These are phyloP conservation scores for Busseola fusca DNA, from an alignment of 2,888 invertebrate species.

Conservation along the genomic window DNA sequence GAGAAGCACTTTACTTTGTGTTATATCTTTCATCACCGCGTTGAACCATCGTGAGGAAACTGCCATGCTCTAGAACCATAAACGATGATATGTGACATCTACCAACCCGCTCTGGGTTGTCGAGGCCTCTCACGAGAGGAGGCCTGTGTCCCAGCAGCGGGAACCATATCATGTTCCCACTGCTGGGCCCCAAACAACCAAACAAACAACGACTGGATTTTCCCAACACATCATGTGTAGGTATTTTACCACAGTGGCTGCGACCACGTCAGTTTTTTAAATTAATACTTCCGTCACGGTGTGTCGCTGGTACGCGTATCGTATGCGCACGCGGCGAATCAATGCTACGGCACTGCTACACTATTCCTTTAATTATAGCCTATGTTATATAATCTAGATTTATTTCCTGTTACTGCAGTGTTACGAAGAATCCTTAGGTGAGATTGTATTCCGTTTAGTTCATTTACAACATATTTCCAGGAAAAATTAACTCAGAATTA, in stretches of 20 bases:
- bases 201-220: constrained; percentile 10
- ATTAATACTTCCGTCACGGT: constrained; percentile 38
- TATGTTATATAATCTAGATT: constrained; percentile 25
- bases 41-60: background rate
- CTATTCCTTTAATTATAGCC: constrained; percentile 44
- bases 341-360: constrained; percentile 33
- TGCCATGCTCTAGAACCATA: background rate
- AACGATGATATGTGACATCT: background rate
- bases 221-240: background rate
- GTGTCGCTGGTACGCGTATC: constrained; percentile 22
- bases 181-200: too few species aligned
- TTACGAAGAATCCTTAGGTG: background rate
- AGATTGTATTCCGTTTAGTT: background rate
- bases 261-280: constrained; percentile 46
- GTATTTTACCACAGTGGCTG: constrained; percentile 4
- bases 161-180: background rate
- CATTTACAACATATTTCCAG: background rate
- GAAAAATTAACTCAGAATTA: background rate
- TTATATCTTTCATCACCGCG: background rate
- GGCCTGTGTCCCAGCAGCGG: background rate
- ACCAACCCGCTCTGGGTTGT: background rate
- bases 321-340: constrained; percentile 37
- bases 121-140: background rate
- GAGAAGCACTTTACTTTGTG: background rate
- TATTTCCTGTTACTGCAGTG: constrained; percentile 2